Evolutionary conservation across 2,113 vertebrate species (phyloP).

Genomic region (Bungarus multicinctus): DNA sequence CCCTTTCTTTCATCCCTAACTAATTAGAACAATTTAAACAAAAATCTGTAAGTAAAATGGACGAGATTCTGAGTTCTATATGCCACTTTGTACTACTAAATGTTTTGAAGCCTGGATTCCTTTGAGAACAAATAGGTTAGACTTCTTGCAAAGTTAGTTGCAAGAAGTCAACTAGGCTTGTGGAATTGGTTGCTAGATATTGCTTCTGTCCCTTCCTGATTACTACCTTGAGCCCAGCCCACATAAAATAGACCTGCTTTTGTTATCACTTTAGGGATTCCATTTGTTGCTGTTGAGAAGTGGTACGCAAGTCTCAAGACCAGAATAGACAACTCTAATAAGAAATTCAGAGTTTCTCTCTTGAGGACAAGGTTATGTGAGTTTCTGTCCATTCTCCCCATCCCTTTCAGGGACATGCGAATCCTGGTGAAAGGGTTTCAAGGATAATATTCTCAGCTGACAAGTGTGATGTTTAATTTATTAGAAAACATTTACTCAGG

Average conservation of each 20-base stretch:
- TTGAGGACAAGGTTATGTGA: fast-evolving
- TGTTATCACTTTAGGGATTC: background rate
- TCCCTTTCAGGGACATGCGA: background rate
- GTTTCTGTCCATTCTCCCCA: background rate
- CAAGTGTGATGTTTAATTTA: background rate
- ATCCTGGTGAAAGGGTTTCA: background rate
- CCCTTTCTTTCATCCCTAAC: background rate
- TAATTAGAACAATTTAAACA: background rate
- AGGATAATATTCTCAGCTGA: background rate
- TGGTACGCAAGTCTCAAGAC: fast-evolving
- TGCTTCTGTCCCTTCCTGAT: background rate
- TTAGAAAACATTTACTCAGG: background rate
- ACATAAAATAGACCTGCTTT: background rate
- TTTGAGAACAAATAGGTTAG: background rate
- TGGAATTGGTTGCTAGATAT: background rate
- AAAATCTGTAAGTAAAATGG: background rate
- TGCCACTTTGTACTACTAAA: fast-evolving
- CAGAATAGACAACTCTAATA: background rate
- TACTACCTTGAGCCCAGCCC: background rate
- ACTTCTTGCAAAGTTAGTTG: background rate
- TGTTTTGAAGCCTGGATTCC: background rate
- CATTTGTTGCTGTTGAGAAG: background rate
- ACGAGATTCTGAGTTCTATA: too few species aligned
- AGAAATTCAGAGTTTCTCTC: background rate
- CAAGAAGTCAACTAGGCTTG: background rate